These are phyloP conservation scores for Drosophila neotestacea DNA, from an alignment of 2,888 invertebrate species.

Conservation along the genomic window DNA sequence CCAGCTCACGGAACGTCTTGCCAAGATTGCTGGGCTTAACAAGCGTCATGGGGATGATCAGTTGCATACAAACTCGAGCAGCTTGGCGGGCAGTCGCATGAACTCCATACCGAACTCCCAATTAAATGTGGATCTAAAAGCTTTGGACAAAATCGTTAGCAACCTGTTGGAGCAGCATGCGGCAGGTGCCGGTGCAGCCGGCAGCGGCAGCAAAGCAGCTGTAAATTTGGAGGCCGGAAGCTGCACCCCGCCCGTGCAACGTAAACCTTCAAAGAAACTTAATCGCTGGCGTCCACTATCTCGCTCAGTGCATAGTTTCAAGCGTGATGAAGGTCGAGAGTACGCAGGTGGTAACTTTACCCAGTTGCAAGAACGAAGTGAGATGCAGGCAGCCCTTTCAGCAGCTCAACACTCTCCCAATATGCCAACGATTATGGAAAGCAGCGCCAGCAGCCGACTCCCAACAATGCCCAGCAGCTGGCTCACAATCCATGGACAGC, in stretches of 20 bases:
- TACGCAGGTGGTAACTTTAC: conserved; percentile 54
- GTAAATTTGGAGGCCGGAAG: conserved; percentile 47
- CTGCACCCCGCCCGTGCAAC: conserved; percentile 58
- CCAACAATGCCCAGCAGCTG: conserved; percentile 45
- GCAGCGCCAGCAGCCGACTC: conserved; percentile 51
- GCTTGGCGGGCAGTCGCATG: conserved; percentile 74
- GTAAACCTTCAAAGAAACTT: conserved; percentile 77
- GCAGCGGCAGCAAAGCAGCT: conserved; percentile 18
- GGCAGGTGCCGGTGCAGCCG: conserved; percentile 33
- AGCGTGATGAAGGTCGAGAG: conserved; percentile 43
- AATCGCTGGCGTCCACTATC: conserved; percentile 85
- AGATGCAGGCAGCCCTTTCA: conserved; percentile 28
- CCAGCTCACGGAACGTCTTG: conserved; percentile 83
- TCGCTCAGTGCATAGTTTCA: conserved; percentile 83
- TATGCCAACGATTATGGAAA: conserved; percentile 85
- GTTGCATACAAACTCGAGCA: conserved; percentile 51
- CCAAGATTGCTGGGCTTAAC: conserved; percentile 82
- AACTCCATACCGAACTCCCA: conserved; percentile 84
- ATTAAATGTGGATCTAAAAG: conserved; percentile 87
- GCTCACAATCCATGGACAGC: conserved; percentile 68
- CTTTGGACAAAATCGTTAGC: conserved; percentile 88
- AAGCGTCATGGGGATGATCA: conserved; percentile 56
- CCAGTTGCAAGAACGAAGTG: conserved; percentile 61
- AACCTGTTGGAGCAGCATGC: conserved; percentile 86
- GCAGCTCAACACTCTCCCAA: conserved; percentile 67